Evolutionary conservation across 2,888 invertebrate species (phyloP), one percentile per base, ranked within the genome.

Genomic region (Himalopsyche anomala): DNA sequence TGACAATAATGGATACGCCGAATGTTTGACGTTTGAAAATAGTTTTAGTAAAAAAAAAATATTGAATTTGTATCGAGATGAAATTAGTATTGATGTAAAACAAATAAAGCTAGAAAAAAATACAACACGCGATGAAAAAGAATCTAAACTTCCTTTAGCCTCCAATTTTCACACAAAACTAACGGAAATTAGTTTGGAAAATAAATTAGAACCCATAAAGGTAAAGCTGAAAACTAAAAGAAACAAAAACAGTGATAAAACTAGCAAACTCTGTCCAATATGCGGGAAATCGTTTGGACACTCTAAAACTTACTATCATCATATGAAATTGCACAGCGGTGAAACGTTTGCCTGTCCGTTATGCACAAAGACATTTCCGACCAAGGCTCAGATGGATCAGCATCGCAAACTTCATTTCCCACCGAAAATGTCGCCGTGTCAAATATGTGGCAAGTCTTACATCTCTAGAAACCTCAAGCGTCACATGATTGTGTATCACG

Each of bases 371-470:
- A 89, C 87, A 0, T 91, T 90, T 51, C 80, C 89, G 0, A 90
- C 90, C 0, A 89, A 89, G 15, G 90, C 90, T 80, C 90, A 91
- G 84, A 88, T 91, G 85, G 83, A 87, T 6, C 90, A 90, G 45
- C 91, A 91, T 12, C 89, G 87, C n/a, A 90, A 90, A 51, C 90
- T 89, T 0, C 91, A 91, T 80, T 86, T 88, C 0, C 85, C 81
- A 1, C 80, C 81, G 28, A 87, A 89, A 82, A 40, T 89, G 55
- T 88, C 87, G 84, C 87, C 89, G 6, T 91, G 91, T 79, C 87
- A 85, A 0, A 12, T 90, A 0, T 91, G 91, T 80, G 85, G 87
- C 0, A 90, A 90, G 81, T 86, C 89, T 12, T 91, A 89, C 81
- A 90, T 90, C 84, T 89, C 89, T 0, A 86, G 89, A 5, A 89